Base-by-base conservation (phyloP, 2,888 invertebrate genomes). In the Perizoma affinitatum region DNA sequence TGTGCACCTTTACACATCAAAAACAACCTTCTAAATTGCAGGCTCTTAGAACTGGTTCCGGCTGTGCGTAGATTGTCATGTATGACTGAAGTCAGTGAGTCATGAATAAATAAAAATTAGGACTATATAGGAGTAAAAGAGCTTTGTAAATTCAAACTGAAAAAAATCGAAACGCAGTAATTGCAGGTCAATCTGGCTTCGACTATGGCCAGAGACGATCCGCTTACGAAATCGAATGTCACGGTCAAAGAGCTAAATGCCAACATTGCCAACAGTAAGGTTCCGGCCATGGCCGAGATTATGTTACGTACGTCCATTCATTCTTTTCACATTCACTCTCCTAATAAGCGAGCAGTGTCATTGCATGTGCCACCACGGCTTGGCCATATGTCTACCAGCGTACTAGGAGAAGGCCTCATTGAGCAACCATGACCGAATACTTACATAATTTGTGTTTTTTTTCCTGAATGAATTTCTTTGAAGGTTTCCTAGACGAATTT, bases 201-300 rank as follows among this genome's bases (percentile, higher is more conserved):
- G 52, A 41, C 44, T 11, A 34, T 47, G 48, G 45, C 40, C 42
- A n/a, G 40, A 51, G 53, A 62, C 58, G 58, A 61, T 58, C 58
- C 45, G 51, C 52, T 59, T 61, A 59, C 56, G 44, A 61, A 63
- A 58, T 57, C 54, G 53, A 65, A 65, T 65, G 61, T 55, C 64
- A 61, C 49, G 64, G 64, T 45, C 61, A 48, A 55, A 58, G 44
- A 34, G 54, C 33, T 46, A 48, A 69, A 69, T 67, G 65, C 52
- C 38, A 22, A 22, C 67, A 59, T 59, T 58, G 64, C 66, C 44
- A 65, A 62, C 60, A 60, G 60, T 57, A 65, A 65, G 65, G 67
- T 55, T 63, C 58, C 66, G 75, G 50, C 79, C 79, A 67, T 78
- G 79, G 72, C 79, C 76, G 71, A 74, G 69, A 70, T 75, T 67